Evolutionary conservation across 2,797 vertebrate genomes (phyloP).

Genomic region (Chelidonichthys spinosus): DNA sequence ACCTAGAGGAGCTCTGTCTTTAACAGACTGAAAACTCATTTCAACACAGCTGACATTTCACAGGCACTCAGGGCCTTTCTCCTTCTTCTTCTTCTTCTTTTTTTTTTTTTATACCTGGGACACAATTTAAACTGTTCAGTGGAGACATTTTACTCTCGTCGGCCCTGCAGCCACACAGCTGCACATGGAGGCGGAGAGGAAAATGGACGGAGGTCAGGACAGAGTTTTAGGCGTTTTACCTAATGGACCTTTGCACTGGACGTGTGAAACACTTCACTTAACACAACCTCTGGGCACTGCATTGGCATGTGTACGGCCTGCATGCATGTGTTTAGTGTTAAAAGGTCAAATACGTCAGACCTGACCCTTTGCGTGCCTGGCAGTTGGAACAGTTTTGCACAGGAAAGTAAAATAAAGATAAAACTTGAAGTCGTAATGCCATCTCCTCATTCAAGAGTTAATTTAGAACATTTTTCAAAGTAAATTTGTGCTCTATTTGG

Average conservation of each 20-base stretch:
- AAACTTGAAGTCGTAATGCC: slow-evolving; percentile 30
- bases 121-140: slow-evolving; percentile 57
- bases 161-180: slow-evolving; percentile 47
- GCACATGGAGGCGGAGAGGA: slow-evolving; percentile 33
- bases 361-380: slow-evolving; percentile 28
- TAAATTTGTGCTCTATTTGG: not conserved
- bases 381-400: slow-evolving; percentile 27
- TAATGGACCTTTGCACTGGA: slow-evolving; percentile 67
- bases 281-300: slow-evolving; percentile 47
- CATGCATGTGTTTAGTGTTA: slow-evolving; percentile 36
- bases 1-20: slow-evolving; percentile 63
- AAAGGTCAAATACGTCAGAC: slow-evolving; percentile 53
- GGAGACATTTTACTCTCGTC: slow-evolving; percentile 55
- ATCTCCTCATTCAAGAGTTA: slow-evolving; percentile 11
- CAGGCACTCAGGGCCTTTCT: slow-evolving; percentile 53
- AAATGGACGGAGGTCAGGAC: slow-evolving; percentile 62
- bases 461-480: slow-evolving; percentile 3
- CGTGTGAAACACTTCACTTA: slow-evolving; percentile 79
- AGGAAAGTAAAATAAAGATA: slow-evolving; percentile 24
- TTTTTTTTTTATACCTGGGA: slow-evolving; percentile 34
- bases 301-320: slow-evolving; percentile 31
- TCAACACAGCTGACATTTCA: slow-evolving; percentile 79
- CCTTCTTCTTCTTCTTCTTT: slow-evolving; percentile 21
- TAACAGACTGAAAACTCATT: slow-evolving; percentile 74
- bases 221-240: slow-evolving; percentile 67